Evolutionary conservation across 2,888 invertebrate genomes (phyloP), one percentile per base, ranked within the genome.

Genomic region (Acleris cristana): DNA sequence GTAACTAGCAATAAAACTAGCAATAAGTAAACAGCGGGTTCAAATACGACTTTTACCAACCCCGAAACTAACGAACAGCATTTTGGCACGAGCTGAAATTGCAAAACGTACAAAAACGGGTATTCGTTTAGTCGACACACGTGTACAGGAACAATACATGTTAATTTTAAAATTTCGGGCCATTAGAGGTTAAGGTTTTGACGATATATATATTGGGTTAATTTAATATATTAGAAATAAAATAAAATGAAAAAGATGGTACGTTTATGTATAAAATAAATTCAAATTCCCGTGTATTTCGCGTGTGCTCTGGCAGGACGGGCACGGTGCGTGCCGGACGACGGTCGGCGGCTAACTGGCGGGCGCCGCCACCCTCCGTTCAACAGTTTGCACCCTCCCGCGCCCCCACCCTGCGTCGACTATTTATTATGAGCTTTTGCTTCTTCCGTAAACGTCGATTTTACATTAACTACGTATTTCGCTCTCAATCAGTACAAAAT

Each of bases 341-440:
- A 83, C 81, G 82, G 72, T 76, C 82, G 81, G 79, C 89, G 88
- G 83, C 88, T 80, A 82, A 90, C 91, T 90, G 90, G 87, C 89
- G 90, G 90, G 87, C 89, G 90, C 83, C 87, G 72, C 81, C 87
- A 86, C 89, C 90, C 89, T 80, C 84, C 76, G 87, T 80, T 92
- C 92, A 92, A 92, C 92, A 92, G 91, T 87, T 91, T 85, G 86
- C 89, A 87, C 89, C 90, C 89, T 86, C 87, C 80, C 81, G 75
- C 82, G 84, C 83, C 87, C 88, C 83, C 62, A 48, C 62, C 53
- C 23, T 64, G 49, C 49, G 40, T n/a, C 59, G 48, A 69, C 63
- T 69, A 62, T 66, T 70, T 68, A 64, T 65, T 69, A 65, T 54
- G 65, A 57, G 56, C 59, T 69, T 60, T 56, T 66, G 49, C 60